phyloP scores from a whole-genome alignment of 2,797 vertebrate genomes.

The Gymnocypris eckloni region DNA sequence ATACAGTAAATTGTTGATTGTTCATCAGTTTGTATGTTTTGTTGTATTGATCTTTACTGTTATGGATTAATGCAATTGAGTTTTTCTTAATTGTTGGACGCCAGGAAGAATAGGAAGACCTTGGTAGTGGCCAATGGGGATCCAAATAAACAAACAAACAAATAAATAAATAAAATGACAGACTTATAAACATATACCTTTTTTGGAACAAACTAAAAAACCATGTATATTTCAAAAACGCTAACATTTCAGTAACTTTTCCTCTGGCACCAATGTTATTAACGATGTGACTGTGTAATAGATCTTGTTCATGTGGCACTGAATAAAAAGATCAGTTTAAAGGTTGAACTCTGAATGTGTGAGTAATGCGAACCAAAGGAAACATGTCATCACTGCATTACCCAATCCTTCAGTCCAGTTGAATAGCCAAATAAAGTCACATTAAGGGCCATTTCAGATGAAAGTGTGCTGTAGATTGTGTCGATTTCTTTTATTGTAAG shows the following conservation, averaged over 20 bases:
- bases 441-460: background rate
- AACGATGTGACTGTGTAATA: background rate
- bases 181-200: background rate
- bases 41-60: no score
- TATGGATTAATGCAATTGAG: no score
- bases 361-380: background rate
- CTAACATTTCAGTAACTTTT: background rate
- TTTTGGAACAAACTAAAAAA: background rate
- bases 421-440: background rate
- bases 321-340: background rate
- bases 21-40: no score
- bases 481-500: background rate
- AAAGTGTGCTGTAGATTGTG: background rate
- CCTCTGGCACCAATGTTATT: background rate
- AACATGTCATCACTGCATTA: background rate
- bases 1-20: no score
- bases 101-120: no score
- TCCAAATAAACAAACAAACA: no score
- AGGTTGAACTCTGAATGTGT: background rate
- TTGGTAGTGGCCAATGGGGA: no score
- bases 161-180: no score
- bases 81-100: no score
- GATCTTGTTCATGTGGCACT: background rate
- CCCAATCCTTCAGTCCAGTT: background rate
- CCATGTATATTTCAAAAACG: background rate